Percentiles rank a stretch among this genome's conserved stretches.
Conservation (phyloP, 2,888 invertebrate genomes). For the Laothoe populi region DNA sequence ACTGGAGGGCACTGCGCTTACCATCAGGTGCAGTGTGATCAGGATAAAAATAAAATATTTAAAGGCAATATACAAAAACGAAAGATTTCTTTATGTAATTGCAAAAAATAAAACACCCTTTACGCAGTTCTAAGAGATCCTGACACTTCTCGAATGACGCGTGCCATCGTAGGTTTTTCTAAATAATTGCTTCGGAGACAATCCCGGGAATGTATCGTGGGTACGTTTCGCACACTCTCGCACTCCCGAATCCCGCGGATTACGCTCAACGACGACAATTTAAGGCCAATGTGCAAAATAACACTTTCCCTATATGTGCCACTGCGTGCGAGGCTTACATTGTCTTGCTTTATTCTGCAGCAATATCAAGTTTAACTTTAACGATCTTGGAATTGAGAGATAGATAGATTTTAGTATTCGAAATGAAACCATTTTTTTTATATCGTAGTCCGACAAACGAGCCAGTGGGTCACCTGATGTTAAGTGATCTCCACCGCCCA, state of each 20-base stretch:
- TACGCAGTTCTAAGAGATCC: neutral
- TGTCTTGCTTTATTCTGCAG: neutral
- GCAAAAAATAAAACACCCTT: neutral
- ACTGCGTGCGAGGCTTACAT: slow-evolving; percentile 1
- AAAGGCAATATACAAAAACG: no score
- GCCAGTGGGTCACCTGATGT: no score
- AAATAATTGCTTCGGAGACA: slow-evolving; percentile 76
- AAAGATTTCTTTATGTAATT: no score
- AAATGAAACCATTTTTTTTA: no score
- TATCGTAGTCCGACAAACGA: no score
- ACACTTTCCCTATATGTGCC: slow-evolving; percentile 51
- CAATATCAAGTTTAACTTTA: neutral
- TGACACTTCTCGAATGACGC: neutral
- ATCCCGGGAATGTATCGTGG: slow-evolving; percentile 76
- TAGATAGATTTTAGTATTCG: neutral
- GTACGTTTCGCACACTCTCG: slow-evolving; percentile 43
- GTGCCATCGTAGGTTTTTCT: slow-evolving; percentile 45
- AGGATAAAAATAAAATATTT: no score
- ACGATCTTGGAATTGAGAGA: neutral
- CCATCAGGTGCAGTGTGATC: no score
- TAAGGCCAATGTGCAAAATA: slow-evolving; percentile 63
- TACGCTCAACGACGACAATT: slow-evolving; percentile 59
- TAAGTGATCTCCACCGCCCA: no score
- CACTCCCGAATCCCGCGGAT: slow-evolving; percentile 63
- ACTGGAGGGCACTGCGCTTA: no score